phyloP scores from a whole-genome alignment of 35 echinoderm and acorn worm genomes.

The Chiridota heheva region DNA sequence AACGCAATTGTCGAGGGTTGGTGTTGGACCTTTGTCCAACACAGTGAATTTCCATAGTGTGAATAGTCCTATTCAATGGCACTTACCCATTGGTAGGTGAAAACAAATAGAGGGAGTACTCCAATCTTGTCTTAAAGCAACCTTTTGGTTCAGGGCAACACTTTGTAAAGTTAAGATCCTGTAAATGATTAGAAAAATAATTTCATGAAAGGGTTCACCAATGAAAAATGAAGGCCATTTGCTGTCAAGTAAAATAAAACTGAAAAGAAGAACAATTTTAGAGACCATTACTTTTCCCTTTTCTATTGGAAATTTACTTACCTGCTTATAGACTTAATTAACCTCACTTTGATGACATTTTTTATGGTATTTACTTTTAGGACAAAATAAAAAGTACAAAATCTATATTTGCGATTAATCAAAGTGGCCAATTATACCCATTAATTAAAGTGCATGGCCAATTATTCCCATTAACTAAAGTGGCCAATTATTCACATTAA shows the following conservation, averaged over 20 bases:
- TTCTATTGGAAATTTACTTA: too few relatives aligned
- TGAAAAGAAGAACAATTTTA: background rate
- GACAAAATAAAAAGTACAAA: too few relatives aligned
- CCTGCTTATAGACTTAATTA: too few relatives aligned
- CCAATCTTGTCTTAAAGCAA: conserved; percentile 87
- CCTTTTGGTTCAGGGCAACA: conserved; percentile 90
- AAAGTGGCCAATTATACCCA: too few relatives aligned
- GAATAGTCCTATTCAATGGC: background rate
- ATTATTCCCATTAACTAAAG: too few relatives aligned
- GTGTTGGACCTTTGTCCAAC: background rate
- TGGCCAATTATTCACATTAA: too few relatives aligned
- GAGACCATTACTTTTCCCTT: background rate
- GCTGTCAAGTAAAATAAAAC: background rate
- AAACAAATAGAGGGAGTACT: conserved; percentile 86
- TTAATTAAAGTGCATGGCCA: too few relatives aligned
- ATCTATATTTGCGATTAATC: too few relatives aligned
- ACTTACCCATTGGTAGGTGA: conserved; percentile 90
- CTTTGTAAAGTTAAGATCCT: conserved; percentile 86
- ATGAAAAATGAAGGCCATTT: conserved; percentile 4
- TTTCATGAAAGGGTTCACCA: background rate
- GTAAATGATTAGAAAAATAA: background rate
- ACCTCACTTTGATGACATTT: too few relatives aligned
- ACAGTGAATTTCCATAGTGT: background rate
- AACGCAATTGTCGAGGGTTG: too few relatives aligned
- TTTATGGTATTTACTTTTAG: too few relatives aligned